phyloP scores from a whole-genome alignment of 2,797 vertebrate species.

The Pteropus rufus region DNA sequence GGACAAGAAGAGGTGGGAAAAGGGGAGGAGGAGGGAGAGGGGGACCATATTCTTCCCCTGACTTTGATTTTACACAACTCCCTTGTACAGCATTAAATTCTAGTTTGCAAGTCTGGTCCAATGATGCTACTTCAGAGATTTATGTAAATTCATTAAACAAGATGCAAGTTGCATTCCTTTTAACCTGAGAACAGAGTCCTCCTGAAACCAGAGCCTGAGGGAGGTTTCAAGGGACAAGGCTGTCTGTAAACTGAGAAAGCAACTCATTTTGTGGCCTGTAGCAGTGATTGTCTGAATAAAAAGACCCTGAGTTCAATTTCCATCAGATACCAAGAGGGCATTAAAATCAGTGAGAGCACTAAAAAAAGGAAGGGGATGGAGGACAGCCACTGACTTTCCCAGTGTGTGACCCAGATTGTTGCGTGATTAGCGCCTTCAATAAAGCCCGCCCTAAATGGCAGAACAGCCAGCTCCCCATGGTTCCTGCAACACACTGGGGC shows the following conservation, averaged over 20 bases:
- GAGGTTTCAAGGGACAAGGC: neutral
- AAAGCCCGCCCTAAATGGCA: neutral
- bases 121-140: constrained; percentile 13
- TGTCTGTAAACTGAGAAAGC: constrained; percentile 52
- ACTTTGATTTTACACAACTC: constrained; percentile 48
- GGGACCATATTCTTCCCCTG: neutral
- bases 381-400: neutral
- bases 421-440: neutral
- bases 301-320: constrained; percentile 58
- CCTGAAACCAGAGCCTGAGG: constrained; percentile 13
- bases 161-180: constrained; percentile 19
- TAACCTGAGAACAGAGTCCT: constrained; percentile 23
- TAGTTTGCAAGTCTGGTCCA: neutral
- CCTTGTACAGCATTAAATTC: neutral
- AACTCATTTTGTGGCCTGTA: neutral
- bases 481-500: neutral
- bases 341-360: constrained; percentile 27
- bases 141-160: constrained; percentile 60
- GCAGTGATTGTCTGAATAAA: constrained; percentile 43
- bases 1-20: constrained; percentile 40
- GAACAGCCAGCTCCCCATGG: neutral
- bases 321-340: constrained; percentile 37
- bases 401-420: neutral
- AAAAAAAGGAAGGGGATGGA: neutral
- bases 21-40: neutral